Base-by-base conservation (phyloP, 1,140 invertebrate genomes). In the Drosophila sechellia region DNA sequence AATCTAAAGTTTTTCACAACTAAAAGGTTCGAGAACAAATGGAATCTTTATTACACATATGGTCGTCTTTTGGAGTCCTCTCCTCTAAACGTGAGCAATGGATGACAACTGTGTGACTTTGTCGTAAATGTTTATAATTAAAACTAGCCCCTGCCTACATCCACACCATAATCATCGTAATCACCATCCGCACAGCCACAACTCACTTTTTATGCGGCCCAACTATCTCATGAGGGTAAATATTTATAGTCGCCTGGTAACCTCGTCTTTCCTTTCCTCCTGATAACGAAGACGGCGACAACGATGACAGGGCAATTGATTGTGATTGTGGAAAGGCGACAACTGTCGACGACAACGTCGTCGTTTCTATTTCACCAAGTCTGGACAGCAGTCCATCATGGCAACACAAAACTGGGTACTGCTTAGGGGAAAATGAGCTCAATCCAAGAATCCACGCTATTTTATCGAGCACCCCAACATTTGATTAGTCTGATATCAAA, bases 401-500 rank as follows among this genome's bases (percentile, higher is more conserved):
- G 73, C 64, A 68, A 45, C 46, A 22, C 10, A 48, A 64, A 43
- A 22, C 20, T 22, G 20, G 3, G 20, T 34, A 34, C 34, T 10
- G 34, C 1, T 61, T 49, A 42, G 17, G 45, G 31, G 37, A 20
- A 45, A 53, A 37, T 35, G 45, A 46, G 34, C 17, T 50, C n/a
- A 13, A 31, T 31, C 6, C 31, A 52, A 22, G 42, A 55, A 35
- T 20, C 35, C 42, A 45, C 49, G 43, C 52, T 40, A 45, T 76
- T 84, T 84, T 87, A 87, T 86, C 81, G 78, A 68, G 31, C 60
- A 66, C 40, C 48, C 63, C 77, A 60, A 45, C 61, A 34, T 61
- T 81, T 81, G 79, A 86, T 87, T 86, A 79, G 81, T 87, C 81
- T 87, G 83, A 87, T 86, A 86, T 87, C 78, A 86, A 86, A 86